A percentile compares a stretch with the other conserved stretches of the same genome.
phyloP scores from a whole-genome alignment of 2,113 vertebrate species.

The Myotis yumanensis region DNA sequence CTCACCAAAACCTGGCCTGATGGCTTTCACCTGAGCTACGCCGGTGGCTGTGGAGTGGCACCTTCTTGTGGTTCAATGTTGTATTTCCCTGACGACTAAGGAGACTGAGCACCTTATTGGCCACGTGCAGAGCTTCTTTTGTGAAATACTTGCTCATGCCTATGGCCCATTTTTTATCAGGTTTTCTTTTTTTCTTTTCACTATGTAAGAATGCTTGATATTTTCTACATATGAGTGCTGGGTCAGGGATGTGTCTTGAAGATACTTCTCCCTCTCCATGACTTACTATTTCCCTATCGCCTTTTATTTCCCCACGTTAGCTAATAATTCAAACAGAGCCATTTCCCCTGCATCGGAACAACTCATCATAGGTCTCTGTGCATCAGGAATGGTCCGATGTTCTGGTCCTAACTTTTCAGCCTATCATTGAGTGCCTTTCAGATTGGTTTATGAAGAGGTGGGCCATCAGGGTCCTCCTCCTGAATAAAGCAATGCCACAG shows the following conservation, averaged over 20 bases:
- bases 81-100: fast-evolving
- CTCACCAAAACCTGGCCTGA: fast-evolving
- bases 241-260: neutral
- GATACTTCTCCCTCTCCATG: neutral
- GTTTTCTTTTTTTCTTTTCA: neutral
- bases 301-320: neutral
- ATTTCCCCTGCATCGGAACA: fast-evolving
- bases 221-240: neutral
- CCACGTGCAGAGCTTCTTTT: neutral
- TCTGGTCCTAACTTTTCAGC: neutral
- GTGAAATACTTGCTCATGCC: neutral
- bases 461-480: neutral
- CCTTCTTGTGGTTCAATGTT: neutral
- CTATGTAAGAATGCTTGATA: neutral
- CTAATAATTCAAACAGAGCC: neutral
- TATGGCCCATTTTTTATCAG: neutral
- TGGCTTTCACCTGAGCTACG: neutral
- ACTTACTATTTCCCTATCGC: neutral
- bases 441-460: neutral
- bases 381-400: too few species aligned
- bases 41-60: neutral
- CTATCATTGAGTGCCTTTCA: neutral
- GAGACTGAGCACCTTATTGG: fast-evolving
- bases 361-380: neutral
- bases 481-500: neutral